Evolutionary conservation across 92 coral and sea anemone species (phyloP), one percentile per base, ranked within the genome.

Genomic region (Parazoanthus swiftii): DNA sequence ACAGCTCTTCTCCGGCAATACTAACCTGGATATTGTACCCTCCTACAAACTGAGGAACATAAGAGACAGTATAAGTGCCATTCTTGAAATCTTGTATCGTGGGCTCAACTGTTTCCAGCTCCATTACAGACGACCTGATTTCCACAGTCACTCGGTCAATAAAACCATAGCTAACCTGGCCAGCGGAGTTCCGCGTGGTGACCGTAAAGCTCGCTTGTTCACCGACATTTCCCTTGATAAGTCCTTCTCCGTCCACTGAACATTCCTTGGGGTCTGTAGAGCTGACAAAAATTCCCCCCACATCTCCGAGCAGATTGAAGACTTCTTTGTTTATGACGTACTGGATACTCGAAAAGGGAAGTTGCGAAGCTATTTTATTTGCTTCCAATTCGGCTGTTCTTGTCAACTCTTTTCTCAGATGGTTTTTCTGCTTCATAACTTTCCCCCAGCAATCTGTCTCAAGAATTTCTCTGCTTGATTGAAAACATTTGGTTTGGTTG

Each of bases 111-210:
- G 14, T 44, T 84, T 3, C 79, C 21, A 4, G 87, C 37, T 84
- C 87, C 18, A 36, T 25, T 54, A 84, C 68, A 44, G 78, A 25
- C 26, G 87, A 84, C 20, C 59, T 70, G 87, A 84, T 84, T 84
- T 84, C 87, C 25, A 71, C 87, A 46, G 77, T 6, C 5, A 84
- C 23, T 73, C 65, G 87, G 67, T 84, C 87, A 23, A 84, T 71
- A 51, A 50, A 21, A n/a, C 79, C 25, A 15, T 84, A 84, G 29
- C 87, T 46, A 35, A 84, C 79, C 9, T 71, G 65, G 14, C 87
- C 78, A 70, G 87, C 79, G 78, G 87, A 84, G 77, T 84, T 39
- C 21, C 87, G 77, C 29, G 87, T 84, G 35, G 87, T 84, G 18
- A 84, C 33, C 14, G 87, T 46, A 46, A 84, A 68, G 67, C 21